Evolutionary conservation across 1,140 invertebrate genomes (phyloP).

Genomic region (Tribolium castaneum): DNA sequence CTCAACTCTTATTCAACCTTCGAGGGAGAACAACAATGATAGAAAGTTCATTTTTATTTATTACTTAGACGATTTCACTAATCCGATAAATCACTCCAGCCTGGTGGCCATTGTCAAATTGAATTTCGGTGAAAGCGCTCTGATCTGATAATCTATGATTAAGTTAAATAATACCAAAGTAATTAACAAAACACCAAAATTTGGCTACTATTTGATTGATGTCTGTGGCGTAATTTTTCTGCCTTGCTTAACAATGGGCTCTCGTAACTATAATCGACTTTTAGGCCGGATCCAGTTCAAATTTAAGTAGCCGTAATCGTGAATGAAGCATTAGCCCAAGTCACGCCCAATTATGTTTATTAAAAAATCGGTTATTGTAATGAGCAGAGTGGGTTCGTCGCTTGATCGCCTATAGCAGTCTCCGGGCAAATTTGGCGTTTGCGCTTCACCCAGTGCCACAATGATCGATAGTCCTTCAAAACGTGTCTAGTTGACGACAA

Average conservation of each 20-base stretch:
- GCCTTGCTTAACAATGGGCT: not conserved
- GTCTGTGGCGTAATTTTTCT: not conserved
- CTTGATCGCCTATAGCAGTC: conserved; percentile 15
- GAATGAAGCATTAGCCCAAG: conserved; percentile 11
- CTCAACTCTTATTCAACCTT: not conserved
- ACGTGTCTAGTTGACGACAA: conserved; percentile 17
- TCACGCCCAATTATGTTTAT: conserved; percentile 33
- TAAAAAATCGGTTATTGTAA: conserved; percentile 36
- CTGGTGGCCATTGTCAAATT: conserved; percentile 26
- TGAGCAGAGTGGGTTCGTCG: conserved; percentile 10
- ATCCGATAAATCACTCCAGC: conserved; percentile 19
- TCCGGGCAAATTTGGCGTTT: not conserved
- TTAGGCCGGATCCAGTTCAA: conserved; percentile 1
- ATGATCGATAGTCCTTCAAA: not conserved
- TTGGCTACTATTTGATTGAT: too few species aligned
- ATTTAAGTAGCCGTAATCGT: conserved; percentile 16
- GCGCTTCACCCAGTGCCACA: not conserved
- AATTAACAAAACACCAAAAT: too few species aligned
- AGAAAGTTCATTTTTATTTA: conserved; percentile 23
- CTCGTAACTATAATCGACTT: not conserved
- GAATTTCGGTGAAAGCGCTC: conserved; percentile 20
- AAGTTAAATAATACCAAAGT: too few species aligned
- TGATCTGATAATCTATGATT: not conserved
- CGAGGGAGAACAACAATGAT: not conserved
- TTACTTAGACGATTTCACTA: conserved; percentile 8